Conservation (phyloP, 1,140 invertebrate species). For the Ostrea denselamellosa region DNA sequence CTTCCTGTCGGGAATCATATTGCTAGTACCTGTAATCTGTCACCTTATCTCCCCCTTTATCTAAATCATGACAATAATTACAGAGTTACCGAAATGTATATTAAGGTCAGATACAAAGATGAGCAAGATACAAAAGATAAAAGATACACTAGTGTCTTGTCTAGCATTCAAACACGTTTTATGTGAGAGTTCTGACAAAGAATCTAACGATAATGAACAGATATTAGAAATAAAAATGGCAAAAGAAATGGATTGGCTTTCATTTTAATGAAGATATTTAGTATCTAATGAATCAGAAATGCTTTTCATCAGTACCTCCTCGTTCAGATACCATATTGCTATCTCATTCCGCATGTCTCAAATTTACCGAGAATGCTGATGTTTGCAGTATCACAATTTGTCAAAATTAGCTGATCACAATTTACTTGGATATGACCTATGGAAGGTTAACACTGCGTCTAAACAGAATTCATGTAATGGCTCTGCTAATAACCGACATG, state of each 20-base stretch:
- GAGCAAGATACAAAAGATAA: neutral
- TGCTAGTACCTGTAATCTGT: too few species aligned
- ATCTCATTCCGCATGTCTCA: slow-evolving; percentile 15
- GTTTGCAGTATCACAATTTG: neutral
- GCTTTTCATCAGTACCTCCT: neutral
- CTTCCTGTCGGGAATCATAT: neutral
- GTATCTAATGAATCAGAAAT: neutral
- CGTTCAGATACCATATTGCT: neutral
- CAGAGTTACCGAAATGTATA: neutral
- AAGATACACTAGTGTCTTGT: neutral
- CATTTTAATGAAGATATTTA: slow-evolving; percentile 14
- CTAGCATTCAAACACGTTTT: neutral
- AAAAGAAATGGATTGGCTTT: neutral
- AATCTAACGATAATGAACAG: neutral
- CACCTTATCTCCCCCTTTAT: neutral
- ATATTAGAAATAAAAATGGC: neutral
- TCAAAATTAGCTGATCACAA: neutral
- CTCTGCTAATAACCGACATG: neutral
- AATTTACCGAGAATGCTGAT: neutral
- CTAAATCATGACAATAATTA: neutral
- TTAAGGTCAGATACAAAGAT: neutral
- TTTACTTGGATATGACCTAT: neutral
- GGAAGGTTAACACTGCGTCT: neutral
- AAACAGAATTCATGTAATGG: neutral
- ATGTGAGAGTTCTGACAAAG: neutral